Evolutionary conservation across 2,797 vertebrate species (phyloP), one percentile per base, ranked within the genome.

Genomic region (Epinephelus awoara): DNA sequence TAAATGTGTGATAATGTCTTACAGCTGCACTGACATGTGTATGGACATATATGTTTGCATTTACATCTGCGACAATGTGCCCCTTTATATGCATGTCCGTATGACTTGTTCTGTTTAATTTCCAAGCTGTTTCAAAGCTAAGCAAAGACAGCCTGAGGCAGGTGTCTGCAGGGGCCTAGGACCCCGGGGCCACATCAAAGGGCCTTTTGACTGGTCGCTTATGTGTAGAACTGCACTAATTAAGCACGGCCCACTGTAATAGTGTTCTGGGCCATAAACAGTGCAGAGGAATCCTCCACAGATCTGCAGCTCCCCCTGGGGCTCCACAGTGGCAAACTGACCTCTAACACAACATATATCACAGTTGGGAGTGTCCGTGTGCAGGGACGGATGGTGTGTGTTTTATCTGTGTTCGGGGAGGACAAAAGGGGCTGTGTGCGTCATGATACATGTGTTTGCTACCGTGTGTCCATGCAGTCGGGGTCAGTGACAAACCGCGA

Each of bases 271-370:
- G 25, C 72, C 63, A 52, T 14, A 64, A 47, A 72, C 64, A 56
- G 23, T 15, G 14, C 49, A 59, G 61, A 67, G 34, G 10, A 21
- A 62, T 61, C 74, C 65, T 59, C 77, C 17, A 50, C 54, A 63
- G 67, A 66, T 54, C 68, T 38, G 40, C 73, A 83, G 76, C 77
- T 80, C 40, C 77, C 79, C 71, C 80, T 51, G 74, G 74, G 88
- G 79, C 75, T 46, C 59, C 38, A 34, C 59, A 42, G 54, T 13
- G 27, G 72, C 64, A 82, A 74, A 25, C 69, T 79, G 68, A 72
- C 77, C 85, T 81, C 76, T n/a, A 80, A 73, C 27, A 19, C 54
- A 54, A 55, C 63, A 72, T 82, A 75, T 25, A 67, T 81, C 54
- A 65, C 19, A 5, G 0, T 21, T 67, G 34, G 10, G 21, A 44